Percentiles rank a stretch among this genome's conserved stretches.
phyloP scores from a whole-genome alignment of 92 coral and sea anemone genomes.

The Micromussa lordhowensis region DNA sequence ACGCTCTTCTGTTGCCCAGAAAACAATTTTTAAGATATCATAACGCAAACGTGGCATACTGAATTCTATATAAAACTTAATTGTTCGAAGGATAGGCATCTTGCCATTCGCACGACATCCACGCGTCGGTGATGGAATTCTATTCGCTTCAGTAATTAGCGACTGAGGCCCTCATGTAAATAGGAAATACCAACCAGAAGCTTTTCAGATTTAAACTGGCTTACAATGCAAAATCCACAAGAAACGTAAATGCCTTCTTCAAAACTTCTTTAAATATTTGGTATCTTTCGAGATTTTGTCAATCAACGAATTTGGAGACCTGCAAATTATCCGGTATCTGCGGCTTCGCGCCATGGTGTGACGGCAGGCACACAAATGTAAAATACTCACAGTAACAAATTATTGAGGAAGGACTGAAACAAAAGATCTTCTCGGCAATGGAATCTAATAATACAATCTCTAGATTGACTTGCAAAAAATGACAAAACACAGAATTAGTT shows the following conservation, averaged over 20 bases:
- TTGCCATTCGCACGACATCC: constrained; percentile 27
- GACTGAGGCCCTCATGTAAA: too few relatives aligned
- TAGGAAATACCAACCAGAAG: constrained; percentile 13
- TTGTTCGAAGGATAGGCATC: not conserved
- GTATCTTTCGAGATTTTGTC: not conserved
- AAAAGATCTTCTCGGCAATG: not conserved
- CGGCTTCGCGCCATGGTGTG: not conserved
- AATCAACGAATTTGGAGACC: not conserved
- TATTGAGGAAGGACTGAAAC: not conserved
- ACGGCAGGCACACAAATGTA: too few relatives aligned
- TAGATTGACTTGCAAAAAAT: not conserved
- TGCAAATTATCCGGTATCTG: not conserved
- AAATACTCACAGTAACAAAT: not conserved
- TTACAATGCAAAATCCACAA: not conserved
- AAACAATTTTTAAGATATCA: not conserved
- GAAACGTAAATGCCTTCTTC: not conserved
- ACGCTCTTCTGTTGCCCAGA: too few relatives aligned
- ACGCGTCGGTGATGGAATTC: constrained; percentile 22
- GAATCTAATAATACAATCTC: not conserved
- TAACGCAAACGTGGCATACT: not conserved
- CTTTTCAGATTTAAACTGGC: not conserved
- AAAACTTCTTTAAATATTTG: not conserved
- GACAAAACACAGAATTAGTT: not conserved
- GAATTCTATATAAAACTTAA: not conserved
- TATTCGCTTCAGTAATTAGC: constrained; percentile 22